These are phyloP conservation scores for Chironomus tepperi DNA, from an alignment of 1,140 invertebrate species.

Conservation along the genomic window DNA sequence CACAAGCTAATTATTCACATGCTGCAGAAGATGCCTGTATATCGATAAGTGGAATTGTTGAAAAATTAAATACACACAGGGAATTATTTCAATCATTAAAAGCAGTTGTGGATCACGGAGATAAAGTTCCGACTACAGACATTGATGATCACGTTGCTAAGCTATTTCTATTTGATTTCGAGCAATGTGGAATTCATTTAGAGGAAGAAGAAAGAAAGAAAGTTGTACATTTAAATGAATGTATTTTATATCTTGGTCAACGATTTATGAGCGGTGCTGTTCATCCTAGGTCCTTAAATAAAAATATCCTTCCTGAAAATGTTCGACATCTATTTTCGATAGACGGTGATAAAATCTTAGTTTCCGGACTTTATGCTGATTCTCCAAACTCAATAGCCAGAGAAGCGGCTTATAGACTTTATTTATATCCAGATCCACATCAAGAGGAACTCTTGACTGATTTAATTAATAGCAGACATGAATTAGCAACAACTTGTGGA, in stretches of 20 bases:
- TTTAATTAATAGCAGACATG: conserved; percentile 61
- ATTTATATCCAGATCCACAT: conserved; percentile 63
- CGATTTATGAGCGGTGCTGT: conserved; percentile 72
- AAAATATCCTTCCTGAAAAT: conserved; percentile 56
- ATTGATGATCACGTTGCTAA: conserved; percentile 79
- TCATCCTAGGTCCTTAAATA: conserved; percentile 53
- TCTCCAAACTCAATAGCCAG: conserved; percentile 66
- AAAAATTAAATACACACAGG: conserved; percentile 87
- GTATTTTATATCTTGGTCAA: conserved; percentile 71
- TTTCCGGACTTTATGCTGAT: conserved; percentile 75
- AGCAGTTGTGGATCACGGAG: conserved; percentile 58
- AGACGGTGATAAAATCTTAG: conserved; percentile 61
- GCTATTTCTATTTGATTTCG: conserved; percentile 93
- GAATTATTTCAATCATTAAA: conserved; percentile 69
- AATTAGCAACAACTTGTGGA: conserved; percentile 76
- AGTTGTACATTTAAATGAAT: conserved; percentile 80
- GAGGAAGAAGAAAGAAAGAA: conserved; percentile 60
- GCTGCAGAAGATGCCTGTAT: conserved; percentile 84
- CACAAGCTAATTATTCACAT: conserved; percentile 56
- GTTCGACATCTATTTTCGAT: conserved; percentile 66
- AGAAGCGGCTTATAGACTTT: conserved; percentile 83
- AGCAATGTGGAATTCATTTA: conserved; percentile 92
- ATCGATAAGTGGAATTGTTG: conserved; percentile 79
- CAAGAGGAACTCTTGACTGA: conserved; percentile 69
- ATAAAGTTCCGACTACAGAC: conserved; percentile 54